A percentile compares a stretch with the other conserved stretches of the same genome.
phyloP scores from a whole-genome alignment of 1,140 invertebrate genomes.

The Calycopis cecrops region DNA sequence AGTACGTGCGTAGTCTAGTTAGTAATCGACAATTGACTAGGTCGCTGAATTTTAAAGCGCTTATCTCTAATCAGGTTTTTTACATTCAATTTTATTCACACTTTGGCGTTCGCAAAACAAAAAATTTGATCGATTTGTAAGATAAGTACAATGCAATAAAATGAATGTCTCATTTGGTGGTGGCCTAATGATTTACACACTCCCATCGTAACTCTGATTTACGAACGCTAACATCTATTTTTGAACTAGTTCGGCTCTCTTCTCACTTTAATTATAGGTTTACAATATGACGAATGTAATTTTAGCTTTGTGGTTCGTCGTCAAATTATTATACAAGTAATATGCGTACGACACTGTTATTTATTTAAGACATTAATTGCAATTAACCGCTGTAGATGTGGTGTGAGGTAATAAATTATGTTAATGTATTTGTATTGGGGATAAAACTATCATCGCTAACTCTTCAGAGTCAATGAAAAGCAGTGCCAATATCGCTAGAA shows the following conservation, averaged over 20 bases:
- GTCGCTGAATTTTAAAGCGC: too few relatives aligned
- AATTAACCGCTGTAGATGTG: constrained; percentile 25
- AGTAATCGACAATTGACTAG: too few relatives aligned
- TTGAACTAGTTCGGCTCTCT: constrained; percentile 62
- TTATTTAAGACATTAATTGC: constrained; percentile 31
- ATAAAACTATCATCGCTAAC: constrained; percentile 24
- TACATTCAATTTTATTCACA: too few relatives aligned
- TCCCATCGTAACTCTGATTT: constrained; percentile 65
- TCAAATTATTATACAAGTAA: constrained; percentile 41
- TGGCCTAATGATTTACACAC: constrained; percentile 59
- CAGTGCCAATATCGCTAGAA: not conserved
- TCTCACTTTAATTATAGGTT: constrained; percentile 68
- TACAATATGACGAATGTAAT: constrained; percentile 61
- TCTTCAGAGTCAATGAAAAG: constrained; percentile 18
- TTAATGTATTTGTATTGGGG: constrained; percentile 25
- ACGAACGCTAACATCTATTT: constrained; percentile 65
- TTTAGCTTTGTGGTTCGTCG: constrained; percentile 41
- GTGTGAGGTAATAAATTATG: constrained; percentile 28
- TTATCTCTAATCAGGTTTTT: too few relatives aligned
- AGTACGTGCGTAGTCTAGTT: too few relatives aligned
- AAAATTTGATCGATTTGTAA: not conserved
- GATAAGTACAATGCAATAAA: constrained; percentile 48
- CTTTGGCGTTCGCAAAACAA: too few relatives aligned
- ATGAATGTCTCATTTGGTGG: constrained; percentile 58
- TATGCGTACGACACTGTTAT: constrained; percentile 19